Percentiles rank a stretch among this genome's conserved stretches.
phyloP scores from a whole-genome alignment of 2,888 invertebrate genomes.

The Synergus laeviventris region DNA sequence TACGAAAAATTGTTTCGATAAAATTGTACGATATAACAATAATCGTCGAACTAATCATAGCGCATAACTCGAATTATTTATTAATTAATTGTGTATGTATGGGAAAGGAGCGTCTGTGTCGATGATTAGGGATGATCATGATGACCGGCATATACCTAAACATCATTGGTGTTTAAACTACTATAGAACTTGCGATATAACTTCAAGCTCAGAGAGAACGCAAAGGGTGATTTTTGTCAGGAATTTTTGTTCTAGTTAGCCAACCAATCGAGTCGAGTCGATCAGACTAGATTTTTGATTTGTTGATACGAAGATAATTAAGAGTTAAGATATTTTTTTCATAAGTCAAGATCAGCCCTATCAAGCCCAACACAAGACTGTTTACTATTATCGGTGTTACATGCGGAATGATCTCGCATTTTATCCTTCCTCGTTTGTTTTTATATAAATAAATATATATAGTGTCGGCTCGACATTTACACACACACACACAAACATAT shows the following conservation, averaged over 20 bases:
- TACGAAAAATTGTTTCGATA: conserved; percentile 49
- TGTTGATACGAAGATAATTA: conserved; percentile 32
- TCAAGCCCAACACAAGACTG: conserved; percentile 71
- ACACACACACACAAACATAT: too few species aligned
- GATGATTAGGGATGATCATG: conserved; percentile 56
- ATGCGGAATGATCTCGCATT: conserved; percentile 58
- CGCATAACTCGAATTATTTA: conserved; percentile 60
- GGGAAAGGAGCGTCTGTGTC: conserved; percentile 57
- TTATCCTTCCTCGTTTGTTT: conserved; percentile 54
- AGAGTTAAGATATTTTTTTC: conserved; percentile 38
- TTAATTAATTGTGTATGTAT: conserved; percentile 61
- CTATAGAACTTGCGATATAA: conserved; percentile 51
- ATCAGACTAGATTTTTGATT: not conserved
- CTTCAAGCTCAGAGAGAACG: conserved; percentile 29
- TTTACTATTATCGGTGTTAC: conserved; percentile 69
- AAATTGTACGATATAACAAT: conserved; percentile 60
- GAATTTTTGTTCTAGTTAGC: conserved; percentile 8
- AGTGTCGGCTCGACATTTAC: conserved; percentile 51
- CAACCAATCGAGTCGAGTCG: not conserved
- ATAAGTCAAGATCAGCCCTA: conserved; percentile 51
- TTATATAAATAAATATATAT: conserved; percentile 45
- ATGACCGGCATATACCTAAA: conserved; percentile 48
- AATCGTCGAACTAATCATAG: conserved; percentile 61
- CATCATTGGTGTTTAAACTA: conserved; percentile 37
- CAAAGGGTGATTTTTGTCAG: conserved; percentile 31